Evolutionary conservation across 2,888 invertebrate genomes (phyloP), one percentile per base, ranked within the genome.

Genomic region (Lypha dubia): DNA sequence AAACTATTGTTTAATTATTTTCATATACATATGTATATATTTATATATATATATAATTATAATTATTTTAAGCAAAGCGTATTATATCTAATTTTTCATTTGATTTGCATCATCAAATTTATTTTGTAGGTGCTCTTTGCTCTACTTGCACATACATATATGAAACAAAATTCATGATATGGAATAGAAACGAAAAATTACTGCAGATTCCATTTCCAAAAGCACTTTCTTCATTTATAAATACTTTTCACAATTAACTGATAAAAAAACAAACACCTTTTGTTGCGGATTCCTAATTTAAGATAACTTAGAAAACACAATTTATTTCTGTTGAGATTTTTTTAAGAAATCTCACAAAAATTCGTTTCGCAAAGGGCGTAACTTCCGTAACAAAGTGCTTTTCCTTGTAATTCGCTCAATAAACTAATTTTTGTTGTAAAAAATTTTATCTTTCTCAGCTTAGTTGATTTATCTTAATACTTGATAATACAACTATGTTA

Each of bases 381-480:
- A 70, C 41, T 22, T 71, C 77, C 80, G 63, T 51, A 28, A 24
- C 73, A 79, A 79, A 65, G 75, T 79, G 65, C 53, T 60, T 79
- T 79, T 80, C 83, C 85, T 85, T 77, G 77, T 65, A 83, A 83
- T 83, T 85, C 83, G 74, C 86, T 86, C 85, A 83, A 77, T 83
- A 75, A 83, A 86, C 86, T 86, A 80, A 85, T 79, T 85, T 83
- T 83, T 84, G 79, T 76, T 84, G 81, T 79, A 83, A n/a, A n/a
- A n/a, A 73, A 71, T 49, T 80, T 83, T 80, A 70, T 67, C 70
- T 73, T 46, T 49, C 51, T 6, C 5, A 11, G 11, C 24, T 65
- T 17, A n/a, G 60, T 67, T 68, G 71, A 3, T 60, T 71, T 38
- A 38, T 20, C 9, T 3, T 41, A 11, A 6, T 70, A 65, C 53